A percentile compares a stretch with the other conserved stretches of the same genome.
phyloP scores from a whole-genome alignment of 2,797 vertebrate species.

The Aeoliscus strigatus region DNA sequence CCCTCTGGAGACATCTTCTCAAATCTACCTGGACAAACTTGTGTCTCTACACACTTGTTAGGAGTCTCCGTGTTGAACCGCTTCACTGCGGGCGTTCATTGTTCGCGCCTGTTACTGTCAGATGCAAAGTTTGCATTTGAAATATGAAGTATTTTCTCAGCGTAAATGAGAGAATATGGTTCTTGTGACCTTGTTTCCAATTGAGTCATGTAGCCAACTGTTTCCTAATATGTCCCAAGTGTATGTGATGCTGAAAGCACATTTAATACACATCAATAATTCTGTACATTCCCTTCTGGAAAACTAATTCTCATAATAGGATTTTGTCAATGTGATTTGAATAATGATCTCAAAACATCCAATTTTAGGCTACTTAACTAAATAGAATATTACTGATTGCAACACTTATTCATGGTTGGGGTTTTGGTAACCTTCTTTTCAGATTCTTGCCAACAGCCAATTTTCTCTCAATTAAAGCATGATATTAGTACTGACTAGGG shows the following conservation, averaged over 20 bases:
- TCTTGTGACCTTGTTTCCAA: constrained; percentile 71
- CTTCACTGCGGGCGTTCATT: constrained; percentile 12
- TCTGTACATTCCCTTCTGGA: constrained; percentile 77
- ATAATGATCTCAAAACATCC: constrained; percentile 86
- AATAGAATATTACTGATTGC: constrained; percentile 84
- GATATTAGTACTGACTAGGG: constrained; percentile 80
- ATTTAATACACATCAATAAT: constrained; percentile 76
- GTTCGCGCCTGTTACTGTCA: constrained; percentile 12
- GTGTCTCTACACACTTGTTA: constrained; percentile 34
- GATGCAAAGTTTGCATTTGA: constrained; percentile 45
- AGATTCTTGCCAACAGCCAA: constrained; percentile 81
- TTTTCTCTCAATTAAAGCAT: constrained; percentile 85
- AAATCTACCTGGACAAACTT: constrained; percentile 30
- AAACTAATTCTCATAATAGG: constrained; percentile 82
- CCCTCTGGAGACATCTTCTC: constrained; percentile 60
- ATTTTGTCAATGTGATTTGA: constrained; percentile 83
- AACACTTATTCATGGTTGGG: constrained; percentile 81
- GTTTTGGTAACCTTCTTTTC: constrained; percentile 78
- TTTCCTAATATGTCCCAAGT: constrained; percentile 68
- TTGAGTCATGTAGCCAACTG: constrained; percentile 58
- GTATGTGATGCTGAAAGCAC: constrained; percentile 71
- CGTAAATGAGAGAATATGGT: constrained; percentile 48
- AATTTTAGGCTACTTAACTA: constrained; percentile 82
- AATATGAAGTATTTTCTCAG: constrained; percentile 37
- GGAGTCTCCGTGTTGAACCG: too few relatives aligned